phyloP scores from a whole-genome alignment of 2,888 invertebrate genomes.

The Heliconius hortense region DNA sequence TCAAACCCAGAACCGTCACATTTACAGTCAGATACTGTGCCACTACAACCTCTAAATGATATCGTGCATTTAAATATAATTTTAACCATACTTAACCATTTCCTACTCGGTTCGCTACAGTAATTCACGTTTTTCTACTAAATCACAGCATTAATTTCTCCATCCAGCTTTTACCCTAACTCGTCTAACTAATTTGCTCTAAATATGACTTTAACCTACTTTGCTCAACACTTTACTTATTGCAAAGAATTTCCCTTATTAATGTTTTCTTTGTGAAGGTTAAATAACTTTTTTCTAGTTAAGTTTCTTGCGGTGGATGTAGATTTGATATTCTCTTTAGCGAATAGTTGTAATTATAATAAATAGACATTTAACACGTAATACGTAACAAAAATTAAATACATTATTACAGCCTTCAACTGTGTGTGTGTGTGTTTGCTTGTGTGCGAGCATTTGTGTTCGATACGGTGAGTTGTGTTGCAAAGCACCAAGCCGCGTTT shows the following conservation, averaged over 20 bases:
- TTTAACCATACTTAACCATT: background rate
- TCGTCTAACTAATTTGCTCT: background rate
- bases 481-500: too few species aligned
- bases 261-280: background rate
- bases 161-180: conserved; percentile 10
- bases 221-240: background rate
- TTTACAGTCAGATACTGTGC: background rate
- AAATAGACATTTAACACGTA: too few species aligned
- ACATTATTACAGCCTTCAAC: too few species aligned
- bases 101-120: background rate
- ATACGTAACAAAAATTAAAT: too few species aligned
- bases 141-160: conserved; percentile 8
- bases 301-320: too few species aligned
- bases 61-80: background rate
- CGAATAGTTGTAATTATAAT: too few species aligned
- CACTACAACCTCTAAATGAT: background rate
- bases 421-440: too few species aligned
- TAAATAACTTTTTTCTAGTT: too few species aligned
- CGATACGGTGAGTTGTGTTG: too few species aligned
- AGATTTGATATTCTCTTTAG: too few species aligned
- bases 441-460: too few species aligned
- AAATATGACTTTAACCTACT: conserved; percentile 18
- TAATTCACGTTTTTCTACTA: conserved; percentile 9
- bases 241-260: background rate
- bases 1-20: background rate